These are phyloP conservation scores for Zosterops hypoxanthus DNA, from an alignment of 2,113 vertebrate genomes.

Conservation along the genomic window DNA sequence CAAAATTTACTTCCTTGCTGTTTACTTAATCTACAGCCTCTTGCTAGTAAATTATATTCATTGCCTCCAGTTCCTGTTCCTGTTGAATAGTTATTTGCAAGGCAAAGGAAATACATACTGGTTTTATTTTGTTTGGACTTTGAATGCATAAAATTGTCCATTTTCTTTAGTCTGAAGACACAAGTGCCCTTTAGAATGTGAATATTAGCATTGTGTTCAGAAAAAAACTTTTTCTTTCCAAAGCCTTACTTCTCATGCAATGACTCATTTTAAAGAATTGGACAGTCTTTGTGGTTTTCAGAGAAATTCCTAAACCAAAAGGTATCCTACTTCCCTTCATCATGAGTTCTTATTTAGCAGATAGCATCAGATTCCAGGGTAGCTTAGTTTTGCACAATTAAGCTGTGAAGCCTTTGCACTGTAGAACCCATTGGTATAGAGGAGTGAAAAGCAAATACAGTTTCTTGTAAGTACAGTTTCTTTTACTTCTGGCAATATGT, in stretches of 20 bases:
- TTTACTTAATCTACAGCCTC: not conserved
- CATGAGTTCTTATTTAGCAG: not conserved
- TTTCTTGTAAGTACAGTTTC: not conserved
- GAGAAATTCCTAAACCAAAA: not conserved
- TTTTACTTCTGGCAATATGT: not conserved
- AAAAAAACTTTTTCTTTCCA: not conserved
- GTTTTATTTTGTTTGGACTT: not conserved
- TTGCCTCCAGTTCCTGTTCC: not conserved
- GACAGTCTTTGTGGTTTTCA: not conserved
- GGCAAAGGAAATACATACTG: not conserved
- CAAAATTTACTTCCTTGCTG: slow-evolving; percentile 6
- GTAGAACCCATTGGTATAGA: not conserved
- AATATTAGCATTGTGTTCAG: not conserved
- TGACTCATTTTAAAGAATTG: not conserved
- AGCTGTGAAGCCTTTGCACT: not conserved
- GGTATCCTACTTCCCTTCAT: not conserved
- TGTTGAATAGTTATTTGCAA: slow-evolving; percentile 26
- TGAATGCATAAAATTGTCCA: not conserved
- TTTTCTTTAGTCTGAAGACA: not conserved
- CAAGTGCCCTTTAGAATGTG: slow-evolving; percentile 5
- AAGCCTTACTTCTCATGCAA: not conserved
- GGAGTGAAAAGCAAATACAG: not conserved
- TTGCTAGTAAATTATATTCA: slow-evolving; percentile 20
- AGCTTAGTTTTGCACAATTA: not conserved
- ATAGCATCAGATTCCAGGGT: not conserved